Evolutionary conservation across 2,888 invertebrate genomes (phyloP).

Genomic region (Cheiracanthium punctorium): DNA sequence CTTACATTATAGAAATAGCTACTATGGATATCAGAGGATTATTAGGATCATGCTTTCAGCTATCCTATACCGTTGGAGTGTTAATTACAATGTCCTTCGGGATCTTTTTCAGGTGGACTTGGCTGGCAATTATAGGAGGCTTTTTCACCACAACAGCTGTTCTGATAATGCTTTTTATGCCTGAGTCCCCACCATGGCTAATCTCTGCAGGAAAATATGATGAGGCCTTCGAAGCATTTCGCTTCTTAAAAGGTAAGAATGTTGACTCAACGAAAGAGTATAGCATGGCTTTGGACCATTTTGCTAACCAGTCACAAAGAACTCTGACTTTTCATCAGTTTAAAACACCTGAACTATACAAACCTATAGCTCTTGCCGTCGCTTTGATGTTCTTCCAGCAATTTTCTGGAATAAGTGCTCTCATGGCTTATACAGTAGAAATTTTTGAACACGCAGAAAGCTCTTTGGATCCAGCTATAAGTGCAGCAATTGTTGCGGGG

Average conservation of each 20-base stretch:
- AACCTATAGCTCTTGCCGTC: conserved; percentile 75
- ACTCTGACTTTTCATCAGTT: conserved; percentile 72
- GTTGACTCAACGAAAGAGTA: conserved; percentile 64
- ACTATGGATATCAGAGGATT: conserved; percentile 63
- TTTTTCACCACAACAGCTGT: conserved; percentile 24
- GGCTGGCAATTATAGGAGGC: conserved; percentile 57
- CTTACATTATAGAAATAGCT: conserved; percentile 70
- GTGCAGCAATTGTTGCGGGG: conserved; percentile 75
- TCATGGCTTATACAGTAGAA: conserved; percentile 77
- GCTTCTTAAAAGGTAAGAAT: conserved; percentile 73
- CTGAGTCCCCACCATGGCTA: conserved; percentile 71
- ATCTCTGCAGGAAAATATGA: conserved; percentile 31
- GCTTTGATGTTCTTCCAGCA: conserved; percentile 77
- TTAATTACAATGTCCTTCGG: conserved; percentile 60
- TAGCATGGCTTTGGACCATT: conserved; percentile 26
- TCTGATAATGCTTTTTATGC: conserved; percentile 60
- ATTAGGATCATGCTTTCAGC: conserved; percentile 67
- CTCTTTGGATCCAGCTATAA: conserved; percentile 70
- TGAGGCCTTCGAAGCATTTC: conserved; percentile 72
- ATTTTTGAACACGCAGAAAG: conserved; percentile 76
- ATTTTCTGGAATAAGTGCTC: conserved; percentile 76
- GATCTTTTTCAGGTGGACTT: conserved; percentile 58
- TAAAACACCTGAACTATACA: conserved; percentile 73
- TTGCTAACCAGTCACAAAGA: not conserved
- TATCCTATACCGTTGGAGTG: conserved; percentile 65